Evolutionary conservation across 2,888 invertebrate species (phyloP).

Genomic region (Oscheius sp.): DNA sequence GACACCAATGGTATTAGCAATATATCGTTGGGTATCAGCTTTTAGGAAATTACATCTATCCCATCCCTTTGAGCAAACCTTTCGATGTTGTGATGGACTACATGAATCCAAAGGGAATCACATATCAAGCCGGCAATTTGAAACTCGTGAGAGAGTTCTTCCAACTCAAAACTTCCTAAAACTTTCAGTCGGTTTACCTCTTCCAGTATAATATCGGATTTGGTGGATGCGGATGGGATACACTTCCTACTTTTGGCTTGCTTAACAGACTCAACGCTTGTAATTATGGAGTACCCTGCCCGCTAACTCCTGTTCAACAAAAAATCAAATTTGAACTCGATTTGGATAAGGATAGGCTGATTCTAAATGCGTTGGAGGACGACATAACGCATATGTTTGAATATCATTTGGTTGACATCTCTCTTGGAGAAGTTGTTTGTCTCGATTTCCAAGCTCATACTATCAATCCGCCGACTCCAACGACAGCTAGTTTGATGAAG

Average conservation of each 20-base stretch:
- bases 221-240: constrained; percentile 41
- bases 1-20: background rate
- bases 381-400: constrained; percentile 48
- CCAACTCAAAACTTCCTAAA: too few species aligned
- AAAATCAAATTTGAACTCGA: constrained; percentile 43
- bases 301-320: constrained; percentile 44
- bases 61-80: constrained; percentile 44
- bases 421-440: constrained; percentile 35
- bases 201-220: constrained; percentile 37
- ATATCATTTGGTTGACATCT: constrained; percentile 39
- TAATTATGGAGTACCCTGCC: constrained; percentile 48
- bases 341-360: constrained; percentile 40
- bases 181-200: constrained; percentile 28
- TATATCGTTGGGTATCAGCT: background rate
- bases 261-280: constrained; percentile 47
- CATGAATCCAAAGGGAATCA: constrained; percentile 37
- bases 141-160: too few species aligned
- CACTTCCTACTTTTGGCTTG: constrained; percentile 44
- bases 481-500: too few species aligned
- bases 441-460: constrained; percentile 45
- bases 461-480: too few species aligned
- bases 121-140: constrained; percentile 34
- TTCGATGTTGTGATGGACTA: constrained; percentile 42
- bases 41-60: constrained; percentile 48
- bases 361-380: constrained; percentile 44